phyloP scores from a whole-genome alignment of 1,140 invertebrate species.

The Hestina assimilis region DNA sequence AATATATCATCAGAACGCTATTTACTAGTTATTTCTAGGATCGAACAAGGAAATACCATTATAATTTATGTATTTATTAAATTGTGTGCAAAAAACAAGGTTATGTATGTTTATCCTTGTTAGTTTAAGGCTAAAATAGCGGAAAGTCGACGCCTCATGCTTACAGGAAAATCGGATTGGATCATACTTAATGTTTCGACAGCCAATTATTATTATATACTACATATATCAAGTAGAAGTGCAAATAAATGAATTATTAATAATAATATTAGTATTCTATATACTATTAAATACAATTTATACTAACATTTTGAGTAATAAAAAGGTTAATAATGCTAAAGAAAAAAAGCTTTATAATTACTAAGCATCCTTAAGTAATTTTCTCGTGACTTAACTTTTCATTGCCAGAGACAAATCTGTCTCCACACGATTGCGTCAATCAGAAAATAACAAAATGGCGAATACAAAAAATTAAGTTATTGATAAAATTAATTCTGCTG shows the following conservation, averaged over 20 bases:
- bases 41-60: constrained; percentile 6
- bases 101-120: constrained; percentile 18
- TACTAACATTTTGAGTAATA: too few species aligned
- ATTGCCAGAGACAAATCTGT: too few species aligned
- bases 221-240: neutral
- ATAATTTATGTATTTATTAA: constrained; percentile 1
- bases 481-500: too few species aligned
- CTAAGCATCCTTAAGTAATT: too few species aligned
- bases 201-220: neutral
- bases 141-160: constrained; percentile 9
- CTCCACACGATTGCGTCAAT: too few species aligned
- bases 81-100: constrained; percentile 16
- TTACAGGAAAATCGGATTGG: constrained; percentile 1
- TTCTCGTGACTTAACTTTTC: too few species aligned
- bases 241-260: neutral
- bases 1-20: too few species aligned
- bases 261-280: neutral
- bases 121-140: constrained; percentile 9
- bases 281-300: too few species aligned
- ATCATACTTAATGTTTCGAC: neutral
- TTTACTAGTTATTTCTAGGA: neutral
- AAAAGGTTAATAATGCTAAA: too few species aligned
- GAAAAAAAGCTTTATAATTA: too few species aligned
- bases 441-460: too few species aligned
- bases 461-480: too few species aligned